Percentiles rank a stretch among this genome's conserved stretches.
Evolutionary conservation across 1,140 invertebrate species (phyloP).

Genomic region (Heterodera schachtii): DNA sequence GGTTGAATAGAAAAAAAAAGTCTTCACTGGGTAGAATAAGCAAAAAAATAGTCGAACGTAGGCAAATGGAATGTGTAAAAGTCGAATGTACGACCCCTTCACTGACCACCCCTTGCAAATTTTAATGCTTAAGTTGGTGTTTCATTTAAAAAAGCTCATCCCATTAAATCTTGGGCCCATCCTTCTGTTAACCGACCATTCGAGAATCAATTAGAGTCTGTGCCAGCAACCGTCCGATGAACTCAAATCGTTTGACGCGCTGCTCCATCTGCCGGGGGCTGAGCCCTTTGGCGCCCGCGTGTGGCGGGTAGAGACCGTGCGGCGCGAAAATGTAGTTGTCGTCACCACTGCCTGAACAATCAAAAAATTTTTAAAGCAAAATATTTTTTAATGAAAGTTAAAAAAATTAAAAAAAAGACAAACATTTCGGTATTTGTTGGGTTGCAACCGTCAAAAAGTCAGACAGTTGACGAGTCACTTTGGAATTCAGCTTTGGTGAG

Average conservation of each 20-base stretch:
- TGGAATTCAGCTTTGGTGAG: conserved; percentile 59
- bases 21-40: no score
- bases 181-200: conserved; percentile 75
- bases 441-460: conserved; percentile 63
- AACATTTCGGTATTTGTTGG: conserved; percentile 55
- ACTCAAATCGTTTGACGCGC: conserved; percentile 77
- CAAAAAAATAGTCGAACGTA: no score
- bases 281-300: conserved; percentile 8
- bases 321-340: conserved; percentile 52
- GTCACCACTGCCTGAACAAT: conserved; percentile 30
- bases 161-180: neutral
- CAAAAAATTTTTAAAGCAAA: conserved; percentile 23
- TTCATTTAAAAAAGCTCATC: no score
- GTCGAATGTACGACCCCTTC: no score
- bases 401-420: conserved; percentile 17
- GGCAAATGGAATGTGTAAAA: no score
- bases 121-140: no score
- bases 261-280: conserved; percentile 38
- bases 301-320: conserved; percentile 56
- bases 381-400: neutral
- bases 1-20: no score
- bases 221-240: conserved; percentile 97
- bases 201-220: conserved; percentile 98
- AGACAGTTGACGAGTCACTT: conserved; percentile 55
- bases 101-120: no score